phyloP scores from a whole-genome alignment of 2,888 invertebrate species.

The Deilephila elpenor region DNA sequence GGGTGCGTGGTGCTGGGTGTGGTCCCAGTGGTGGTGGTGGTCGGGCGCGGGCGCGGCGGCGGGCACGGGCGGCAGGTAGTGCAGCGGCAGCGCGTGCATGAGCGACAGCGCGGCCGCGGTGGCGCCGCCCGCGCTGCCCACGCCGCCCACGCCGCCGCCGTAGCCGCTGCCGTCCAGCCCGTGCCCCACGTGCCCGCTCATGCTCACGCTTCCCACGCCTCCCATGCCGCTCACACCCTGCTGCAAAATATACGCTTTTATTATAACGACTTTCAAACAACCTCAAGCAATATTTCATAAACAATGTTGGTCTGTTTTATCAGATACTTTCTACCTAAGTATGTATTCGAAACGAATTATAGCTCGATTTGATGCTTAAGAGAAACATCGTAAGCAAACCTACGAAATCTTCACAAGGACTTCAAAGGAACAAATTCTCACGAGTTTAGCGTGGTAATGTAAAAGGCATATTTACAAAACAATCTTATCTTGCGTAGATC shows the following conservation, averaged over 20 bases:
- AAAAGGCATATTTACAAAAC: too few species aligned
- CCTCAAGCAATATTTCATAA: background rate
- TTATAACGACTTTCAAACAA: background rate
- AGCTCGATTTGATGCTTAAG: too few species aligned
- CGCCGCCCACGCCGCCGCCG: conserved; percentile 43
- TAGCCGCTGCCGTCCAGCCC: conserved; percentile 42
- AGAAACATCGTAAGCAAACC: too few species aligned
- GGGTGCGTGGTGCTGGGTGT: conserved; percentile 59
- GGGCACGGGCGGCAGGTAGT: conserved; percentile 71
- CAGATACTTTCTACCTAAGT: too few species aligned
- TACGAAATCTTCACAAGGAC: too few species aligned
- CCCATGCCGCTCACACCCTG: conserved; percentile 57
- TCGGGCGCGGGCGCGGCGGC: conserved; percentile 56
- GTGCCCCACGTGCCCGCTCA: conserved; percentile 38
- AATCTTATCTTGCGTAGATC: too few species aligned
- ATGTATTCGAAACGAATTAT: too few species aligned
- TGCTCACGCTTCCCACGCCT: conserved; percentile 41
- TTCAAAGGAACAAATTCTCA: too few species aligned
- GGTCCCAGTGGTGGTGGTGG: conserved; percentile 67
- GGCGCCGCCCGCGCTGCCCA: conserved; percentile 48
- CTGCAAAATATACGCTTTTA: background rate
- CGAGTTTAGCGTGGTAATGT: too few species aligned
- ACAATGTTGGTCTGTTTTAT: background rate
- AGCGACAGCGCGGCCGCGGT: conserved; percentile 68
- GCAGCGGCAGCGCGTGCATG: conserved; percentile 79